Percentiles rank a stretch among this genome's conserved stretches.
Conservation (phyloP, 2,797 vertebrate genomes). For the Heterohyrax brucei region DNA sequence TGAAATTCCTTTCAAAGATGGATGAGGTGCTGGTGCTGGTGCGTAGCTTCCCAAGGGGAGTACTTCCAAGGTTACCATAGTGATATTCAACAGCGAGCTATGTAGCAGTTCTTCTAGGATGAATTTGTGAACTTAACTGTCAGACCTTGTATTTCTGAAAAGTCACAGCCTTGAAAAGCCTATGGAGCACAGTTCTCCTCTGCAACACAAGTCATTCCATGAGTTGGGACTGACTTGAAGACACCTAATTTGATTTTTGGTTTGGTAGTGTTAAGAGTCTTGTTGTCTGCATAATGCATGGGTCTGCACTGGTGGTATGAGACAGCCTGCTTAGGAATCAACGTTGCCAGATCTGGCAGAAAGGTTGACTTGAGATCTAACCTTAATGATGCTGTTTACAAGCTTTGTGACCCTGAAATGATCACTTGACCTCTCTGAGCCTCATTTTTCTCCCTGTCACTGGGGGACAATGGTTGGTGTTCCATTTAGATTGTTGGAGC, state of each 20-base stretch:
- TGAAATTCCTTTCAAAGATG: no score
- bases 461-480: not conserved
- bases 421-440: not conserved
- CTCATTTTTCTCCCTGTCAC: not conserved
- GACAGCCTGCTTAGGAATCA: not conserved
- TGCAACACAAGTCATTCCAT: not conserved
- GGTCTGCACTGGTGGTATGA: not conserved
- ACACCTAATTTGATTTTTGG: not conserved
- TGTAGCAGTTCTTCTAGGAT: no score
- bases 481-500: not conserved
- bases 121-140: no score
- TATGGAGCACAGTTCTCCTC: not conserved
- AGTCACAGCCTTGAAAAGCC: not conserved
- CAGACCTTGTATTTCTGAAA: not conserved
- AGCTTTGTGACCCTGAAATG: not conserved
- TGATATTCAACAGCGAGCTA: no score
- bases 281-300: accelerated
- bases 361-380: not conserved
- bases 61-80: no score
- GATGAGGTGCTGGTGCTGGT: no score
- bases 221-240: not conserved
- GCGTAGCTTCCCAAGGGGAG: no score
- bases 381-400: no score
- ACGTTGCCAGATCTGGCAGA: not conserved
- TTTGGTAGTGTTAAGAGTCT: not conserved